phyloP scores from a whole-genome alignment of 2,113 vertebrate genomes.

The Chaenocephalus aceratus region DNA sequence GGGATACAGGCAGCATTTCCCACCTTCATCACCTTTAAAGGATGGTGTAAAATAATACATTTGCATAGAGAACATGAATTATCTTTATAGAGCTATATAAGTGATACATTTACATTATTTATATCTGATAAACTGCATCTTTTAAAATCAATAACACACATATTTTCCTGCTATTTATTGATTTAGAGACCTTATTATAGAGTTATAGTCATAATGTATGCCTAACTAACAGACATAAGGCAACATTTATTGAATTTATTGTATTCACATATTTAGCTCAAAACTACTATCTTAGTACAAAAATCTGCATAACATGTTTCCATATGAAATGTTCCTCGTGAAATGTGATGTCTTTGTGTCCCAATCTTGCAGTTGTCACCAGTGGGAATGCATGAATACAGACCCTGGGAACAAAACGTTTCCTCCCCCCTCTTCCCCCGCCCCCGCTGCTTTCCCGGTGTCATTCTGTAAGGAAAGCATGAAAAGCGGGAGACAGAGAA shows the following conservation, averaged over 20 bases:
- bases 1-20: too few species aligned
- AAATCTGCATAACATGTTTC: too few species aligned
- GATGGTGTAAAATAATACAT: not conserved
- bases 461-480: constrained; percentile 77
- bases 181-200: not conserved
- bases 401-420: constrained; percentile 70
- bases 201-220: not conserved
- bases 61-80: not conserved
- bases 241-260: too few species aligned
- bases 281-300: too few species aligned
- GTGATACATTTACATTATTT: not conserved
- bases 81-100: not conserved
- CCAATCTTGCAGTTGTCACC: constrained; percentile 23
- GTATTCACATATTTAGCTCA: too few species aligned
- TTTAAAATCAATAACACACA: not conserved
- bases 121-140: not conserved
- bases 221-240: not conserved
- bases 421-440: not conserved
- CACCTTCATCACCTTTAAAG: too few species aligned
- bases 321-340: not conserved
- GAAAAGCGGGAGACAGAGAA: constrained; percentile 68
- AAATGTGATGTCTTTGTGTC: constrained; percentile 24
- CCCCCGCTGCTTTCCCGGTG: constrained; percentile 42
- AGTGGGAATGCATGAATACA: constrained; percentile 35
- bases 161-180: too few species aligned